Evolutionary conservation across 1,140 invertebrate genomes (phyloP), one percentile per base, ranked within the genome.

Genomic region (Thaumetopoea pityocampa): DNA sequence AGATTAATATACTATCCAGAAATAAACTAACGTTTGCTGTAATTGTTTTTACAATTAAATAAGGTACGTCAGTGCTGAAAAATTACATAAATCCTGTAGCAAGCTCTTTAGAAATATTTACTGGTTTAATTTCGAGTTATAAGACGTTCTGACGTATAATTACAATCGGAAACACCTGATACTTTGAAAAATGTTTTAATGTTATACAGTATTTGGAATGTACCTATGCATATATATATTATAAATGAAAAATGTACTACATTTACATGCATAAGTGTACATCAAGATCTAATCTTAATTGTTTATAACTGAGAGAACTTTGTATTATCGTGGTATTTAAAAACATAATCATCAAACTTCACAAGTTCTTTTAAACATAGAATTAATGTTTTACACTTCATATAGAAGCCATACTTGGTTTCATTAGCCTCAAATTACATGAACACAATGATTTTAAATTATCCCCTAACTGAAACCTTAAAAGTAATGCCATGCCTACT

Each of bases 371-470:
- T 40, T 47, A 12, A 19, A 22, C 8, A 32, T 20, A 51, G 49
- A 58, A 45, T 42, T 48, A 36, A 46, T 26, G 29, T 12, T 52
- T 42, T 62, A 51, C 42, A 58, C 62, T 66, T 66, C 58, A 56
- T 51, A 62, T 49, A 46, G 62, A 66, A 66, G 54, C 62, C 62
- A 53, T 61, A 59, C 29, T 28, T 41, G 33, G 40, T 52, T 54
- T 59, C 37, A 65, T 55, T 44, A 51, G 49, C 43, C 27, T 55
- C 41, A 45, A 50, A 49, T 55, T 55, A 65, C 53, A 32, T 32
- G 46, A 46, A 24, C 9, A 23, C 36, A 28, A 26, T 26, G 16
- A 17, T 24, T 41, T 41, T 41, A 42, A 48, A 48, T 28, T 29
- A 2, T 17, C 12, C 11, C 14, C 29, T 19, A 28, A 24, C 9